Percentiles rank a stretch among this genome's conserved stretches.
Conservation (phyloP, 1,140 invertebrate species). For the Panonychus citri region DNA sequence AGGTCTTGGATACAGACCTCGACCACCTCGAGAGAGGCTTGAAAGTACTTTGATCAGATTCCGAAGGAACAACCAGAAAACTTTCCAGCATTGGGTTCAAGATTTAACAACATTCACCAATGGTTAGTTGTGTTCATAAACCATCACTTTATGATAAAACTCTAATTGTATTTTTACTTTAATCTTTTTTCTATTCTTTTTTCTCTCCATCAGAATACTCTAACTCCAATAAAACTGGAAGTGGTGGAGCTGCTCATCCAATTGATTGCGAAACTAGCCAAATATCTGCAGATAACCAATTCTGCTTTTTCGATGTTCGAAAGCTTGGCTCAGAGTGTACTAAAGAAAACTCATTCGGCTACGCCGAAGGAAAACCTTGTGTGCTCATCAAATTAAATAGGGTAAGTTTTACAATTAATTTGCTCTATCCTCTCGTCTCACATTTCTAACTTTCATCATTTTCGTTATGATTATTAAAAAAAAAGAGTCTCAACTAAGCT, state of each 20-base stretch:
- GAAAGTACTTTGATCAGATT: constrained; percentile 87
- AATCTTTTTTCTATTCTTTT: no score
- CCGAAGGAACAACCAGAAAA: constrained; percentile 40
- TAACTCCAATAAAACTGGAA: no score
- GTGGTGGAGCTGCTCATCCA: neutral
- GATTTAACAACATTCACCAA: constrained; percentile 44
- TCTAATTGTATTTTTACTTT: no score
- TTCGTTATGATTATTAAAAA: no score
- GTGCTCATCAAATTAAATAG: constrained; percentile 63
- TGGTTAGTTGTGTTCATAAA: constrained; percentile 39
- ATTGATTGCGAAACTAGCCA: neutral
- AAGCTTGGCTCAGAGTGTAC: constrained; percentile 37
- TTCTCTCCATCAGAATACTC: no score
- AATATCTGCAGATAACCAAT: constrained; percentile 26
- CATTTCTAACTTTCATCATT: no score
- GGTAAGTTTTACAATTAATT: constrained; percentile 13
- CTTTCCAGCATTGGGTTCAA: constrained; percentile 49
- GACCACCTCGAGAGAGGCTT: constrained; percentile 61
- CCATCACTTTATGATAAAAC: neutral
- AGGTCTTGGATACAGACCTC: constrained; percentile 77
- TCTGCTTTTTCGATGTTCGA: constrained; percentile 39
- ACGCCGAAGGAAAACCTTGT: constrained; percentile 43
- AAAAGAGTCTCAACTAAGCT: no score
- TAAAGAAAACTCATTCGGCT: constrained; percentile 44
- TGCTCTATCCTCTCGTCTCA: no score